A percentile compares a stretch with the other conserved stretches of the same genome.
Evolutionary conservation across 1,140 invertebrate genomes (phyloP).

Genomic region (Hylaeus volcanicus): DNA sequence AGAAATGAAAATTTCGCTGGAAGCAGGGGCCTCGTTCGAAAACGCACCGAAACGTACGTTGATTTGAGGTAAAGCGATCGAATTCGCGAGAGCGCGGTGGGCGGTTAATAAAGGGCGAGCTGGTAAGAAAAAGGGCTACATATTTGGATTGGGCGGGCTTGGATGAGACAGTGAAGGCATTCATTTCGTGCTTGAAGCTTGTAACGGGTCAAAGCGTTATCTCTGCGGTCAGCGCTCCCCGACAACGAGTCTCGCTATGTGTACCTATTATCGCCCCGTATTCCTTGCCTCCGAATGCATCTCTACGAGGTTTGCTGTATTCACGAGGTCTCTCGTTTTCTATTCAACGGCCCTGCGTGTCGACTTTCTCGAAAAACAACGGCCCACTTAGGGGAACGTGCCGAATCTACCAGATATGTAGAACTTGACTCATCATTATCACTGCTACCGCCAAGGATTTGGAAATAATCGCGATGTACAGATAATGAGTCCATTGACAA

Average conservation of each 20-base stretch:
- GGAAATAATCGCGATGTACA: no score
- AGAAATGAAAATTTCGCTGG: no score
- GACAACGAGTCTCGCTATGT: slow-evolving; percentile 73
- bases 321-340: slow-evolving; percentile 45
- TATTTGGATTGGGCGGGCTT: slow-evolving; percentile 72
- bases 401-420: not conserved
- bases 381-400: not conserved
- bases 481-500: no score
- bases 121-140: slow-evolving; percentile 70
- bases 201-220: slow-evolving; percentile 79
- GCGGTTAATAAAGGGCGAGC: slow-evolving; percentile 53
- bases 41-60: no score
- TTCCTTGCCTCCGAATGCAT: slow-evolving; percentile 48
- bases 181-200: slow-evolving; percentile 73
- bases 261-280: slow-evolving; percentile 68
- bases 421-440: not conserved
- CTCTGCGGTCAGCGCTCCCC: slow-evolving; percentile 76
- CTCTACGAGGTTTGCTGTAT: slow-evolving; percentile 53
- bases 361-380: not conserved
- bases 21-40: no score
- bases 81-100: slow-evolving; percentile 48
- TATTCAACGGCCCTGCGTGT: not conserved
- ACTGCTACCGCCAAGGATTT: no score
- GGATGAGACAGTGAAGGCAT: slow-evolving; percentile 76
- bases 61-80: not conserved